Base-by-base conservation (phyloP, 1,140 invertebrate genomes). In the Laodelphax striatellus region DNA sequence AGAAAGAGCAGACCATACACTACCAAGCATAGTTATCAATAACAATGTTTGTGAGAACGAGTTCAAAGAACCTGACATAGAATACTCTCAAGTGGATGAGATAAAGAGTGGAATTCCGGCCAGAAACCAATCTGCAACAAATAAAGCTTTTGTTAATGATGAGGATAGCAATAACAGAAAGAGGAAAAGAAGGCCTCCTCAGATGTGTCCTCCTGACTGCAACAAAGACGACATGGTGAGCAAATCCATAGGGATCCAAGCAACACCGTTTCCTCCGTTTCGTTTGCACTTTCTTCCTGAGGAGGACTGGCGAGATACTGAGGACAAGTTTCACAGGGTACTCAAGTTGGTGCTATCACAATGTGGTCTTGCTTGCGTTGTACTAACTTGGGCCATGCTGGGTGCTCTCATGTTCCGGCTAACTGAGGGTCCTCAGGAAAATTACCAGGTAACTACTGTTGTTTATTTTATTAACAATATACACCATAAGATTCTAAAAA, bases 341-440 rank as follows among this genome's bases (percentile, higher is more conserved):
- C n/a, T 57, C 31, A 58, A 73, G 58, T 70, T 72, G 69, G 60
- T 73, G 13, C 64, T 76, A 28, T 75, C 72, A 22, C 75, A 77
- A 64, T 63, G 69, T 52, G 80, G 80, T 22, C 67, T 83, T 4
- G 70, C 75, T 1, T 73, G 75, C 63, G 68, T 82, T 0, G 66
- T 83, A 13, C 64, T 75, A 0, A 64, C 76, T 6, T 83, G 81
- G 81, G 74, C 78, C 0, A 64, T 83, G 13, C 67, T 77, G 0
- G 80, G 80, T 21, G 80, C 81, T 5, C 71, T 73, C 0, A 76
- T 78, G 0, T 82, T 83, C 67, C 77, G 76, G 63, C 70, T 75
- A 4, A 81, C 79, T 10, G 81, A 83, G 71, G 80, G 78, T 8
- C 80, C 79, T 1, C 71, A 76, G 2, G 81, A 82, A 65, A 70